Percentiles rank a stretch among this genome's conserved stretches.
Conservation (phyloP, 2,797 vertebrate species). For the Lacerta viridis region DNA sequence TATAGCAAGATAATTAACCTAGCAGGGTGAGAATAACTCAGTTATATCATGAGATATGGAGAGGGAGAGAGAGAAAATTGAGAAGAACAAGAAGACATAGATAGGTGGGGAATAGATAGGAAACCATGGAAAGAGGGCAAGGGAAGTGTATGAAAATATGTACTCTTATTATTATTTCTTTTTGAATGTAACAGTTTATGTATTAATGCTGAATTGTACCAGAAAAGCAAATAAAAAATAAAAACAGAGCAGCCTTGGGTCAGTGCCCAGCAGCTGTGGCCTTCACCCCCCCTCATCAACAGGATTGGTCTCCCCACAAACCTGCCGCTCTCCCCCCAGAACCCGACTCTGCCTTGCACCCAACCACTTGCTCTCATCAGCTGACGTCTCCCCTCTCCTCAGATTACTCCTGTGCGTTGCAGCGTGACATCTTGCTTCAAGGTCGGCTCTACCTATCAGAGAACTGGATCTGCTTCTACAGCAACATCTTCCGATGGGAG, state of each 20-base stretch:
- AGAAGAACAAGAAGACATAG: no score
- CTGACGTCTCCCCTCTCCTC: constrained; percentile 31
- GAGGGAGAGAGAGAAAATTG: no score
- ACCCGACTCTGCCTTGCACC: no score
- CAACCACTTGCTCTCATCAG: not conserved
- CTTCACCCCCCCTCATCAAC: rapidly evolving
- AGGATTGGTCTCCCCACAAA: not conserved
- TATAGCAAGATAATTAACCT: no score
- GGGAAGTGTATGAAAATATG: no score
- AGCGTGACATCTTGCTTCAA: constrained; percentile 93
- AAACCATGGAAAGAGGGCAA: no score
- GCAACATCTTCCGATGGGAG: constrained; percentile 97
- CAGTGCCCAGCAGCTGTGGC: not conserved
- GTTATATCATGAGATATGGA: no score
- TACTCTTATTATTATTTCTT: no score
- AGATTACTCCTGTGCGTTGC: constrained; percentile 94
- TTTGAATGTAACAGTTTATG: no score
- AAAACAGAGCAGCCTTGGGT: not conserved
- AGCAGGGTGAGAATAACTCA: no score
- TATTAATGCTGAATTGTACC: no score
- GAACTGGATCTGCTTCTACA: constrained; percentile 96
- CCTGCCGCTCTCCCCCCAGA: not conserved
- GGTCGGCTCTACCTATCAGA: constrained; percentile 92
- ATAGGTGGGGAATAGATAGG: no score
- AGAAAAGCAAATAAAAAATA: not conserved